Conservation (phyloP, 2,888 invertebrate species). For the Empis livida region DNA sequence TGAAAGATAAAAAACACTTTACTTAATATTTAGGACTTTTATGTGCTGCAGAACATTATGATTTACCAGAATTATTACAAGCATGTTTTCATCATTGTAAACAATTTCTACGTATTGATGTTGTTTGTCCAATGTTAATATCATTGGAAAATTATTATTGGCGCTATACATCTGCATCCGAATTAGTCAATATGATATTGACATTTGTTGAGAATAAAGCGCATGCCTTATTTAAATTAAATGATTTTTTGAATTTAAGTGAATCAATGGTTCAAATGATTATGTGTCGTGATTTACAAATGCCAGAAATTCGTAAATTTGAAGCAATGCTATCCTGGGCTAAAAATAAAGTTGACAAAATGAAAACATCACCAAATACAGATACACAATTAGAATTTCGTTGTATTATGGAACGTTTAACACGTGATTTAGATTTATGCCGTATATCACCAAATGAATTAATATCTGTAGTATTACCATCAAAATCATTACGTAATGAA, state of each 20-base stretch:
- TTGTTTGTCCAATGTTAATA: constrained; percentile 85
- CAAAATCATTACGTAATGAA: constrained; percentile 86
- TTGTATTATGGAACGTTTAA: constrained; percentile 83
- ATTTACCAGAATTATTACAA: constrained; percentile 79
- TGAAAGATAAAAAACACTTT: no score
- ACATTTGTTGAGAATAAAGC: constrained; percentile 81
- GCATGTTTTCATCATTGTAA: constrained; percentile 94
- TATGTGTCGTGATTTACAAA: constrained; percentile 80
- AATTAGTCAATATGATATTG: constrained; percentile 87
- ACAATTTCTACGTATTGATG: constrained; percentile 82
- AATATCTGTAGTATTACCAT: constrained; percentile 83
- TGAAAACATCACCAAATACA: constrained; percentile 64
- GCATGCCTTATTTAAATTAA: constrained; percentile 69
- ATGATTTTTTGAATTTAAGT: constrained; percentile 72
- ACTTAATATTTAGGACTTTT: constrained; percentile 43
- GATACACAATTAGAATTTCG: constrained; percentile 82
- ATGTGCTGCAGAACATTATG: constrained; percentile 90
- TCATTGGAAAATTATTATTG: constrained; percentile 90
- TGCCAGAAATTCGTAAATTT: constrained; percentile 80
- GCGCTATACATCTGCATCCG: constrained; percentile 88
- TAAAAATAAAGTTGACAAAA: constrained; percentile 54
- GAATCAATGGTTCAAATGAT: constrained; percentile 94
- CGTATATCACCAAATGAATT: constrained; percentile 86
- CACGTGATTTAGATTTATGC: constrained; percentile 76
- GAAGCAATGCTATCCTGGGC: constrained; percentile 91